Evolutionary conservation across 1,140 invertebrate genomes (phyloP).

Genomic region (Heliconius himera): DNA sequence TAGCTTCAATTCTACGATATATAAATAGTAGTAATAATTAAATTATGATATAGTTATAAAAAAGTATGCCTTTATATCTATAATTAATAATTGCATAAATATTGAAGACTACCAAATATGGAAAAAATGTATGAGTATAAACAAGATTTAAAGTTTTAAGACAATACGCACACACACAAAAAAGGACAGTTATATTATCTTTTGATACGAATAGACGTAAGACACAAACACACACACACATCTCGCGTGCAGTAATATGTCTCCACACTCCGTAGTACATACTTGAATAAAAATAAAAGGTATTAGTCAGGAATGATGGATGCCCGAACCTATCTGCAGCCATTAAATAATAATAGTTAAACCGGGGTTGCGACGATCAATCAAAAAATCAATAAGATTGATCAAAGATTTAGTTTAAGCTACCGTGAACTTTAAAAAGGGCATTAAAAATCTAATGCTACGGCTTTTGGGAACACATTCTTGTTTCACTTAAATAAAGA

Average conservation of each 20-base stretch:
- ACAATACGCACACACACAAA: too few species aligned
- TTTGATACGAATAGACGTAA: too few species aligned
- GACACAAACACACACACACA: not conserved
- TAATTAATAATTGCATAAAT: too few species aligned
- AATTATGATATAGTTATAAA: too few species aligned
- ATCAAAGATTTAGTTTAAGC: constrained; percentile 69
- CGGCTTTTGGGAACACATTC: not conserved
- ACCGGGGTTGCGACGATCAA: constrained; percentile 61
- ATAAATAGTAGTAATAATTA: too few species aligned
- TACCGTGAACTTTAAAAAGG: constrained; percentile 60
- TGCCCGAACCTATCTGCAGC: constrained; percentile 62
- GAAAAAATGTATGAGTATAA: too few species aligned
- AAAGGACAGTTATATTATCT: too few species aligned
- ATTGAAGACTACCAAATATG: too few species aligned
- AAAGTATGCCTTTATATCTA: too few species aligned
- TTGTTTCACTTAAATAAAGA: not conserved
- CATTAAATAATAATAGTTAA: constrained; percentile 79
- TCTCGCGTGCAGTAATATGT: not conserved
- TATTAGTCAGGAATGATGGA: constrained; percentile 74
- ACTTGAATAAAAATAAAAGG: constrained; percentile 1
- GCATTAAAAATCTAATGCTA: constrained; percentile 26
- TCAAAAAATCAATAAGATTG: constrained; percentile 73
- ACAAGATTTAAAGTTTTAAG: too few species aligned
- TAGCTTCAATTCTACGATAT: too few species aligned
- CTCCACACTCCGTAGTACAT: not conserved